Base-by-base conservation (phyloP, 2,797 vertebrate species). In the Delichon dasypus region DNA sequence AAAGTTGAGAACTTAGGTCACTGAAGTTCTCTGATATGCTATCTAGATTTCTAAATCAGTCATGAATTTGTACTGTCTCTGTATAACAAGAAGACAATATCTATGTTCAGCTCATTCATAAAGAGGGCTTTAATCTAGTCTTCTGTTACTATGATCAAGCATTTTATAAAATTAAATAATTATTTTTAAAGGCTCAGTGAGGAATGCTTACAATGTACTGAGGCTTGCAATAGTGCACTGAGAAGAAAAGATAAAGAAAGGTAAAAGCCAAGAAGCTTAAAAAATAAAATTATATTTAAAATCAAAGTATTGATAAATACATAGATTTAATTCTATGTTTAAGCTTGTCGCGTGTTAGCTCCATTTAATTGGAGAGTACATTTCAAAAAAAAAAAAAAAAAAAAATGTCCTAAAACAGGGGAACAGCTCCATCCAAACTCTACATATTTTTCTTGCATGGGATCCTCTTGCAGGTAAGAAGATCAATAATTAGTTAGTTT, bases 401-500 rank as follows among this genome's bases (percentile, higher is more conserved):
- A 79, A 93, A 71, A 50, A 17, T 85, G 77, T 88, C 11, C 19
- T 71, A 70, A 89, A 14, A 50, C 3, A 25, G 11, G 5, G 27
- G 10, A 58, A 44, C 7, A 30, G 2, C 10, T 89, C 23, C 23
- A 48, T 73, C 26, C 5, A 10, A 86, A 57, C 12, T 48, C 29
- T 19, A 14, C 4, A 25, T 3, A 72, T 40, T 71, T 85, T 42
- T 77, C 36, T 57, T 68, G 23, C 42, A 57, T 67, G 22, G 50
- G 75, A 94, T 54, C 12, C 23, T 86, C 15, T 13, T 93, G 18
- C 11, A 70, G 48, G 50, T 83, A 74, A 87, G 51, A 71, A 70
- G 36, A 91, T 53, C 34, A 85, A n/a, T 94, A 91, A 93, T n/a
- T n/a, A n/a, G n/a, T 90, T 78, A 71, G 16, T 50, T 70, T 88